These are phyloP conservation scores for Drosophila trapezifrons DNA, from an alignment of 1,140 invertebrate species.

Conservation along the genomic window DNA sequence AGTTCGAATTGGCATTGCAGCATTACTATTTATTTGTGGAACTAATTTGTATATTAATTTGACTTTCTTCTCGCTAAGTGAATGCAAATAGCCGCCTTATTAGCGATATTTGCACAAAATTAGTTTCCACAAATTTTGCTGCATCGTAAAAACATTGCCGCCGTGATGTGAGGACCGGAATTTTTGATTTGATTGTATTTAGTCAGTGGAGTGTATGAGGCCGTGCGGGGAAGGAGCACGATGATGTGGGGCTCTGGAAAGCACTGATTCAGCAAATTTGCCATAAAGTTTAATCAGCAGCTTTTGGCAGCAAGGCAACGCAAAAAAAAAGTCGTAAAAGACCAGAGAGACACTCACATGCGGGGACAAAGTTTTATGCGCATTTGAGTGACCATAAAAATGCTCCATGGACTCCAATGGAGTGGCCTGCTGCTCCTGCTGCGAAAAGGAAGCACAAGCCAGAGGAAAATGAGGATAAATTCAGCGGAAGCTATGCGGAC, in stretches of 20 bases:
- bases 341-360: conserved; percentile 36
- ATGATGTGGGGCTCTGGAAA: conserved; percentile 9
- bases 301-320: conserved; percentile 40
- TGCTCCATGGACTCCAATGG: conserved; percentile 38
- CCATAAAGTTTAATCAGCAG: conserved; percentile 83
- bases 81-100: conserved; percentile 36
- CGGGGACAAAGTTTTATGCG: conserved; percentile 68
- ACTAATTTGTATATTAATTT: no score
- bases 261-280: conserved; percentile 80
- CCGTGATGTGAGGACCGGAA: conserved; percentile 41
- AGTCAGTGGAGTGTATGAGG: conserved; percentile 37
- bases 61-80: not conserved
- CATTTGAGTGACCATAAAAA: conserved; percentile 81
- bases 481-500: conserved; percentile 5
- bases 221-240: not conserved
- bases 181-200: conserved; percentile 66
- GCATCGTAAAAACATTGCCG: conserved; percentile 56
- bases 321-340: conserved; percentile 42
- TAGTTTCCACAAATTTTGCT: conserved; percentile 48
- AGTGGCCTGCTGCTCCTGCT: conserved; percentile 21
- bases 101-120: conserved; percentile 63
- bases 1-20: not conserved
- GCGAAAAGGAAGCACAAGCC: conserved; percentile 14
- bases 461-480: conserved; percentile 8
- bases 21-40: not conserved